Conservation (phyloP, 2,113 vertebrate species). For the Tauraco erythrolophus region DNA sequence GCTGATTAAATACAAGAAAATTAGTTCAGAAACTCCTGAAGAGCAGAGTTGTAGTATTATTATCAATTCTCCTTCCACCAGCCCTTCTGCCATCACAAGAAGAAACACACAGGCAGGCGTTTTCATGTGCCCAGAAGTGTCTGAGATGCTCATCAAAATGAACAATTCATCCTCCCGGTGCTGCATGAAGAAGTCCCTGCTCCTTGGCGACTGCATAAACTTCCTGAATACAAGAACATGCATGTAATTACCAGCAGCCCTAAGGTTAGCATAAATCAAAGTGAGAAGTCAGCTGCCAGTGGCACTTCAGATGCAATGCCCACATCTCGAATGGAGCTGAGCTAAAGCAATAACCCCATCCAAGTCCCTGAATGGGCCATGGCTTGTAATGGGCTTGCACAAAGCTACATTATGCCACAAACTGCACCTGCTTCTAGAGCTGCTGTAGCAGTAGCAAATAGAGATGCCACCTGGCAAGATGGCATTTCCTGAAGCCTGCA, state of each 20-base stretch:
- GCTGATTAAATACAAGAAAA: background rate
- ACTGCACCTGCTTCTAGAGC: slow-evolving; percentile 66
- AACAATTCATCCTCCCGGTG: background rate
- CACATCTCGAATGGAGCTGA: background rate
- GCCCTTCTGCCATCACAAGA: background rate
- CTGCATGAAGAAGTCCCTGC: slow-evolving; percentile 31
- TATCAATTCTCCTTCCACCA: slow-evolving; percentile 1
- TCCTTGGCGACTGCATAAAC: slow-evolving; percentile 39
- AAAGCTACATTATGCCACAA: slow-evolving; percentile 64
- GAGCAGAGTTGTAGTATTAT: background rate
- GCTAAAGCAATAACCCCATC: slow-evolving; percentile 48
- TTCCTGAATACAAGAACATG: slow-evolving; percentile 38
- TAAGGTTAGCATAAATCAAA: slow-evolving; percentile 65
- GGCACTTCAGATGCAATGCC: slow-evolving; percentile 51
- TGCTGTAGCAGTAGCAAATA: slow-evolving; percentile 38
- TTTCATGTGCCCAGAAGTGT: background rate
- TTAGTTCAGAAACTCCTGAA: background rate
- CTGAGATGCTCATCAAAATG: slow-evolving; percentile 30
- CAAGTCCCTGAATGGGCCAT: slow-evolving; percentile 57
- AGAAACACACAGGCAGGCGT: slow-evolving; percentile 16
- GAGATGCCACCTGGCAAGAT: slow-evolving; percentile 69
- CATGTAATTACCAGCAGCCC: slow-evolving; percentile 61
- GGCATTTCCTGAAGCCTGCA: slow-evolving; percentile 64
- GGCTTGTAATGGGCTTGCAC: slow-evolving; percentile 54
- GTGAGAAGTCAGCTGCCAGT: slow-evolving; percentile 66